Conservation (phyloP, 2,888 invertebrate genomes). For the Abrostola triplasia region DNA sequence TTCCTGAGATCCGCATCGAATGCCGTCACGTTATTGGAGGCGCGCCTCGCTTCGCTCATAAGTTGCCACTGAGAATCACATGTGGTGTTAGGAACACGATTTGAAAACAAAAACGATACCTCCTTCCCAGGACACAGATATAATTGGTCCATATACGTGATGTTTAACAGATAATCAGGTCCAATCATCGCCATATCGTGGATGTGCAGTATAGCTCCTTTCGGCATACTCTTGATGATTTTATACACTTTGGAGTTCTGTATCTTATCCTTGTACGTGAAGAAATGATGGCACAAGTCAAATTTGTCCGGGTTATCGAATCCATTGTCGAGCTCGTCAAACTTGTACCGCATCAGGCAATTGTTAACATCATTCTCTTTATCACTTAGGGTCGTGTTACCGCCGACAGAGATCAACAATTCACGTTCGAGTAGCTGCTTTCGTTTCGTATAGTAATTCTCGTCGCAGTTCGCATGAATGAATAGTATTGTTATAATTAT, state of each 20-base stretch:
- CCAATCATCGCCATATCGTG: constrained; percentile 91
- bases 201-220: constrained; percentile 92
- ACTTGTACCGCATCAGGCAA: constrained; percentile 89
- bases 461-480: constrained; percentile 51
- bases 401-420: constrained; percentile 83
- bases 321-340: constrained; percentile 86
- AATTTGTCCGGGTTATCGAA: constrained; percentile 87
- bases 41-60: constrained; percentile 78
- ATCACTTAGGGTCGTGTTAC: constrained; percentile 78
- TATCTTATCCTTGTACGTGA: constrained; percentile 88
- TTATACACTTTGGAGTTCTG: constrained; percentile 90
- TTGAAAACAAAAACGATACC: constrained; percentile 68
- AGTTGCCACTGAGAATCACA: constrained; percentile 81
- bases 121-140: constrained; percentile 82
- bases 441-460: constrained; percentile 69
- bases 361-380: constrained; percentile 87
- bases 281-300: constrained; percentile 90
- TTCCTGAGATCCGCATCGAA: constrained; percentile 87
- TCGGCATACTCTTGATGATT: constrained; percentile 91
- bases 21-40: constrained; percentile 70
- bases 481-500: constrained; percentile 34
- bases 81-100: constrained; percentile 57
- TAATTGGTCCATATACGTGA: constrained; percentile 90
- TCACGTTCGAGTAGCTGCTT: constrained; percentile 83
- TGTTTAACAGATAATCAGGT: constrained; percentile 89